Conservation (phyloP, 2,113 vertebrate genomes). For the Bucco capensis region DNA sequence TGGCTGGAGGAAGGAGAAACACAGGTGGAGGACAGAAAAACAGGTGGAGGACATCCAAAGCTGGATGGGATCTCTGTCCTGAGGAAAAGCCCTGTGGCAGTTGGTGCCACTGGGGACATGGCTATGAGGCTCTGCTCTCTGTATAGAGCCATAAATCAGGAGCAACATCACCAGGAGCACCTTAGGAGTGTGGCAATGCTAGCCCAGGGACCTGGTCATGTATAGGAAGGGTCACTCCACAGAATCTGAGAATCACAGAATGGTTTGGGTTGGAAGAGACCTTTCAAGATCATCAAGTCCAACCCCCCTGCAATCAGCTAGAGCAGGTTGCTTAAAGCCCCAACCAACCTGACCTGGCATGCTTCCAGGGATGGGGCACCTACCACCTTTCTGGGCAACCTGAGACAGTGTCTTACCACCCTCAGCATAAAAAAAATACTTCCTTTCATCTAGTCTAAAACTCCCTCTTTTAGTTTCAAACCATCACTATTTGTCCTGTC, state of each 20-base stretch:
- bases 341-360: not conserved
- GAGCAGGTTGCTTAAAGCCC: not conserved
- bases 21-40: not conserved
- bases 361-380: not conserved
- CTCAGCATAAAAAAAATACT: not conserved
- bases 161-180: not conserved
- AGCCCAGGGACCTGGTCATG: rapidly evolving
- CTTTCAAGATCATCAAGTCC: not conserved
- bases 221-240: not conserved
- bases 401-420: not conserved
- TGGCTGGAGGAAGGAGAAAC: not conserved
- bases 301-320: not conserved
- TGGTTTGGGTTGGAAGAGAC: not conserved
- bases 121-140: not conserved
- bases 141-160: not conserved
- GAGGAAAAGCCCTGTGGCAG: not conserved
- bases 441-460: not conserved
- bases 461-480: not conserved
- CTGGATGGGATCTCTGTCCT: not conserved
- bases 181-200: rapidly evolving
- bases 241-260: not conserved
- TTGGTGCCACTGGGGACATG: rapidly evolving
- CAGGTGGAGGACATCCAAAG: not conserved
- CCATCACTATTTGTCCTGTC: not conserved
- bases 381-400: not conserved